phyloP scores from a whole-genome alignment of 1,140 invertebrate genomes.

The Camponotus vicinus region DNA sequence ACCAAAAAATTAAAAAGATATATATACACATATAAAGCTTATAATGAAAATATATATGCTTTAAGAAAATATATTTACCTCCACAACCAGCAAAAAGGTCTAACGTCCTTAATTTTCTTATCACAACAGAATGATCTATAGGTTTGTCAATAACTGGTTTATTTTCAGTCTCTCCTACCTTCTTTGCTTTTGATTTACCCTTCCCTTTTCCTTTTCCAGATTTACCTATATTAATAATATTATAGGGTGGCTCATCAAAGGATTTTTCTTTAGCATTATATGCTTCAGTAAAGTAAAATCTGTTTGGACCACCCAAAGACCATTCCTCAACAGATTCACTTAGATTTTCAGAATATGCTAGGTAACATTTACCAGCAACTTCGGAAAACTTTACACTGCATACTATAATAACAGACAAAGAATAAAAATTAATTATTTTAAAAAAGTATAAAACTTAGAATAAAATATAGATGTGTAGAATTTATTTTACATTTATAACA shows the following conservation, averaged over 20 bases:
- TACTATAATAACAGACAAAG: conserved; percentile 82
- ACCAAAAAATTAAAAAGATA: too few relatives aligned
- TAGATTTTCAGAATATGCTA: conserved; percentile 88
- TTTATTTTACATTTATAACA: neutral
- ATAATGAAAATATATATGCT: neutral
- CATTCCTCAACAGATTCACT: conserved; percentile 87
- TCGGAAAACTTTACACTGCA: conserved; percentile 85
- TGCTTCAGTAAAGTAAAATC: conserved; percentile 92
- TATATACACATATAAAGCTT: neutral
- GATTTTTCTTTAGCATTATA: conserved; percentile 88
- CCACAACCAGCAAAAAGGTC: conserved; percentile 97
- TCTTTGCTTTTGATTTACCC: conserved; percentile 89
- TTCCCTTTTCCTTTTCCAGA: conserved; percentile 89
- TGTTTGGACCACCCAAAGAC: conserved; percentile 88
- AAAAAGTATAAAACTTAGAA: neutral
- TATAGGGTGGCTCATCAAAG: conserved; percentile 89
- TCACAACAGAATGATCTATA: conserved; percentile 78
- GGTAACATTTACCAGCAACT: conserved; percentile 89
- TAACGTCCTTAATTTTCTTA: conserved; percentile 88
- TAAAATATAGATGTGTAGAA: neutral
- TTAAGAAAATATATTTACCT: conserved; percentile 84
- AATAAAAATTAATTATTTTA: conserved; percentile 15
- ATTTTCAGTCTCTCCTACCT: conserved; percentile 53
- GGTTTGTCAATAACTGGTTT: conserved; percentile 71
- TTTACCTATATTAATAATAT: conserved; percentile 88